Evolutionary conservation across 2,797 vertebrate species (phyloP).

Genomic region (Phalloptychus januarius): DNA sequence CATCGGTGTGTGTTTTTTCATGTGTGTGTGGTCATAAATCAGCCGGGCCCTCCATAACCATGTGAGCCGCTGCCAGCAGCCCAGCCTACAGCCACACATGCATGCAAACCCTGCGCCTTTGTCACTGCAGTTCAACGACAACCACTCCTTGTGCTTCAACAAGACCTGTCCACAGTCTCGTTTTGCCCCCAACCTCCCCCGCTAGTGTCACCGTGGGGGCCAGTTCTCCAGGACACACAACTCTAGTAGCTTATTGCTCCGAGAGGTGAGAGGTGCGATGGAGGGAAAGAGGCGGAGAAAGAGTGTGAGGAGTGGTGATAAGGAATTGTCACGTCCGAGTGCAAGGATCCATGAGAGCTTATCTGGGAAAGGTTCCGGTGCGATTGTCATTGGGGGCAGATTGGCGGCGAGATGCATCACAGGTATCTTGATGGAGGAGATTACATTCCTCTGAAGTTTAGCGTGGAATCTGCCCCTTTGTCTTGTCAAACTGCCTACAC

Average conservation of each 20-base stretch:
- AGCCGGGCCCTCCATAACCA: constrained; percentile 22
- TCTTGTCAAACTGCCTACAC: constrained; percentile 55
- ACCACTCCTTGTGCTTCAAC: constrained; percentile 60
- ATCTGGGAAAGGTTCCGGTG: constrained; percentile 49
- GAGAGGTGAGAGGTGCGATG: constrained; percentile 7
- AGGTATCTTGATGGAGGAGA: constrained; percentile 71
- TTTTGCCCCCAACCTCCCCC: constrained; percentile 9
- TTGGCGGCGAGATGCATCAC: constrained; percentile 65
- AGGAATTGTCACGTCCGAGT: constrained; percentile 46
- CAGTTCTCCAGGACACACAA: background rate
- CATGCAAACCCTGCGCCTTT: constrained; percentile 31
- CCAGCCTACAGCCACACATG: constrained; percentile 8
- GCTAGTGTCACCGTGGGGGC: background rate
- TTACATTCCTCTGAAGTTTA: constrained; percentile 64
- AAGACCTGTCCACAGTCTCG: constrained; percentile 41
- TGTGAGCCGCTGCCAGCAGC: constrained; percentile 21
- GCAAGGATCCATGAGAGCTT: constrained; percentile 34
- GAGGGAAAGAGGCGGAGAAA: background rate
- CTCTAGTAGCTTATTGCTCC: constrained; percentile 47
- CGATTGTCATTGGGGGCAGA: constrained; percentile 41
- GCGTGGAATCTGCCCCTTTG: constrained; percentile 67
- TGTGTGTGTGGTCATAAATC: constrained; percentile 16
- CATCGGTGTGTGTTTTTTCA: constrained; percentile 2
- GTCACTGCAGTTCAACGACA: constrained; percentile 52
- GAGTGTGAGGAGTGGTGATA: constrained; percentile 43